Conservation (phyloP, 2,797 vertebrate species). For the Coendou prehensilis region DNA sequence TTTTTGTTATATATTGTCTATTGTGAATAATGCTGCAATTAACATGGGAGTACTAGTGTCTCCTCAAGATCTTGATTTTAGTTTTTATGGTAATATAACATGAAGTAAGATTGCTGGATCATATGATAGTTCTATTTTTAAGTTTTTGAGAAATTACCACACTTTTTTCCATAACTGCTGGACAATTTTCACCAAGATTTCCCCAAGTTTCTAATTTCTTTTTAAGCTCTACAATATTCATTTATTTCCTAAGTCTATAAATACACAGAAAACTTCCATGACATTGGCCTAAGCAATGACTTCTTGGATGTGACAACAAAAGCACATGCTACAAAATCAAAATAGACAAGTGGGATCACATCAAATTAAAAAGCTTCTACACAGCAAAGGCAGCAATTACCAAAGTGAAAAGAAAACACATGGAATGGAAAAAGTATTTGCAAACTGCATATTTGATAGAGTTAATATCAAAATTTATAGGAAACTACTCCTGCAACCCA, state of each 20-base stretch:
- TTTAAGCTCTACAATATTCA: neutral
- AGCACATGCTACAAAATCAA: neutral
- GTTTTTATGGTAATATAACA: neutral
- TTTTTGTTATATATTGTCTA: neutral
- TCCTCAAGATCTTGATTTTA: neutral
- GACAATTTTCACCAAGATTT: neutral
- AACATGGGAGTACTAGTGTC: neutral
- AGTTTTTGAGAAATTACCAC: neutral
- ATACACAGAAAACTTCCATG: neutral
- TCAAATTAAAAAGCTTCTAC: neutral
- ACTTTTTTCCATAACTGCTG: neutral
- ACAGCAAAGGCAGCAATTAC: neutral
- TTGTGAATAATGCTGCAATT: neutral
- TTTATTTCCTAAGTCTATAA: neutral
- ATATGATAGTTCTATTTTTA: neutral
- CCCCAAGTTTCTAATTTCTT: neutral
- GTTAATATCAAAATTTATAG: neutral
- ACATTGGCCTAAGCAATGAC: neutral
- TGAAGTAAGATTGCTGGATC: neutral
- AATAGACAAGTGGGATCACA: neutral
- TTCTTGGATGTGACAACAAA: neutral
- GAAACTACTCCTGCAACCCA: neutral
- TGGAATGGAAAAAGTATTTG: neutral
- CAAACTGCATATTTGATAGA: neutral
- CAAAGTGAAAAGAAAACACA: neutral